A percentile compares a stretch with the other conserved stretches of the same genome.
These are phyloP conservation scores for Bostrychus sinensis DNA, from an alignment of 2,113 vertebrate species.

Conservation along the genomic window DNA sequence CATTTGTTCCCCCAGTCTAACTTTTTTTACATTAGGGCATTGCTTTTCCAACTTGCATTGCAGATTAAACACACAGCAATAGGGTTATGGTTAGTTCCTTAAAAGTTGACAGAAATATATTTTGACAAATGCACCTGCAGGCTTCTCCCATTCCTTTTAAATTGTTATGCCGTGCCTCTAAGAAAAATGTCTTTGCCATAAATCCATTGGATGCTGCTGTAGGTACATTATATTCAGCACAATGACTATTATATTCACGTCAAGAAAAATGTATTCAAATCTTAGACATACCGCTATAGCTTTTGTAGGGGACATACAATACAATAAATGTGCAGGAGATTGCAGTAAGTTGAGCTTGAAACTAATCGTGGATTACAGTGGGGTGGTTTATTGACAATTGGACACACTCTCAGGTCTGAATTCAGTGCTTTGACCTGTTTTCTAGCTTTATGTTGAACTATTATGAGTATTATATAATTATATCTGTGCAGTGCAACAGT, in stretches of 20 bases:
- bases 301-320: too few species aligned
- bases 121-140: not conserved
- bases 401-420: too few species aligned
- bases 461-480: too few species aligned
- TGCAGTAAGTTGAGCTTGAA: not conserved
- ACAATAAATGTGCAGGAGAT: too few species aligned
- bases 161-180: not conserved
- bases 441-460: too few species aligned
- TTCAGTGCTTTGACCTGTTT: too few species aligned
- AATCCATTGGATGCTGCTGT: not conserved
- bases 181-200: conserved; percentile 3
- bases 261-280: not conserved
- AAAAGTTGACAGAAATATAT: not conserved
- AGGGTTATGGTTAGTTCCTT: not conserved
- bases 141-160: not conserved
- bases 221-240: not conserved
- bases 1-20: too few species aligned
- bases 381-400: not conserved
- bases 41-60: too few species aligned
- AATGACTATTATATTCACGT: conserved; percentile 5
- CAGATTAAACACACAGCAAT: not conserved
- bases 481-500: too few species aligned
- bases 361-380: too few species aligned
- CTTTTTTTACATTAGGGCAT: not conserved
- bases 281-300: not conserved